phyloP scores from a whole-genome alignment of 1,140 invertebrate species.

The Neuroterus valhalla region DNA sequence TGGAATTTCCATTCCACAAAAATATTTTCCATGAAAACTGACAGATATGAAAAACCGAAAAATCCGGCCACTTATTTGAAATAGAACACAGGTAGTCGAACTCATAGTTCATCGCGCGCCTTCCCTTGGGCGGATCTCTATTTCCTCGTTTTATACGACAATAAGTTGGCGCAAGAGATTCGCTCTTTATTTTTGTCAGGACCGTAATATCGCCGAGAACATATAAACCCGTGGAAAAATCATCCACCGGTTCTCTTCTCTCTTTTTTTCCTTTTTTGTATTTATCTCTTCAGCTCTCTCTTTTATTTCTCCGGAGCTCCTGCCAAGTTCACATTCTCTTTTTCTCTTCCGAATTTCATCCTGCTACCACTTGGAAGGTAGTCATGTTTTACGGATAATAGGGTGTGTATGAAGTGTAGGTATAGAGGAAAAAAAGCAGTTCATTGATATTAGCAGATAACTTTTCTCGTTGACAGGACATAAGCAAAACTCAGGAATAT shows the following conservation, averaged over 20 bases:
- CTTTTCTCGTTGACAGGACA: too few relatives aligned
- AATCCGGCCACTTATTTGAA: constrained; percentile 16
- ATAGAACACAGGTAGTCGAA: constrained; percentile 26
- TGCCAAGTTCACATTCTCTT: constrained; percentile 36
- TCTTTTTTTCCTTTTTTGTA: constrained; percentile 50
- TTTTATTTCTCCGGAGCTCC: constrained; percentile 31
- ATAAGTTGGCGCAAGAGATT: constrained; percentile 47
- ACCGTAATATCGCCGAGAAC: constrained; percentile 44
- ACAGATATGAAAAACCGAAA: neutral
- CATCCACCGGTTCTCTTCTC: constrained; percentile 49
- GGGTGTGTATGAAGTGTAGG: too few relatives aligned
- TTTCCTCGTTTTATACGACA: constrained; percentile 28
- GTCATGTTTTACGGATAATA: neutral
- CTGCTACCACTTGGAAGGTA: neutral
- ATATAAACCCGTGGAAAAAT: constrained; percentile 45
- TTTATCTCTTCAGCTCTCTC: constrained; percentile 35
- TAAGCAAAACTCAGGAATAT: too few relatives aligned
- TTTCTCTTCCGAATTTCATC: constrained; percentile 32
- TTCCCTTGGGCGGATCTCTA: constrained; percentile 24
- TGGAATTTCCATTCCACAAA: too few relatives aligned
- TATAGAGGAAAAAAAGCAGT: too few relatives aligned
- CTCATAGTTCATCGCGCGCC: constrained; percentile 11
- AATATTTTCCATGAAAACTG: too few relatives aligned
- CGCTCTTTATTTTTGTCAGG: constrained; percentile 47
- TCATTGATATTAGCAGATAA: too few relatives aligned